A percentile compares a stretch with the other conserved stretches of the same genome.
Conservation (phyloP, 1,140 invertebrate genomes). For the Cotesia chilonis region DNA sequence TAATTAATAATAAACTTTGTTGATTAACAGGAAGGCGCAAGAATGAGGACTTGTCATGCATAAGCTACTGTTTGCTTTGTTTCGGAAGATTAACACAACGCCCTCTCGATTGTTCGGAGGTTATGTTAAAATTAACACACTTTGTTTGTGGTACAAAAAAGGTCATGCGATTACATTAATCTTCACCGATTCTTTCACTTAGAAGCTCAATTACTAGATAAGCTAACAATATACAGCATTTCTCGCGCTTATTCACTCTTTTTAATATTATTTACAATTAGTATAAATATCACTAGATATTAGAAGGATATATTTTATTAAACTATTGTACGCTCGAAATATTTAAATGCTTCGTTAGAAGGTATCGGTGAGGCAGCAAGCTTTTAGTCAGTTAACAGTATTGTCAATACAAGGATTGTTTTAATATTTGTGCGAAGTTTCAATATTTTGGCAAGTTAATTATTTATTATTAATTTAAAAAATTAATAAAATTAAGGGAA, state of each 20-base stretch:
- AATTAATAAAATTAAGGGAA: too few species aligned
- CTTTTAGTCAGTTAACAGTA: background rate
- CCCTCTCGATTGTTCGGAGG: too few species aligned
- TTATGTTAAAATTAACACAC: background rate
- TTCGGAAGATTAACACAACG: too few species aligned
- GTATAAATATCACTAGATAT: background rate
- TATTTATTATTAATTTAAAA: too few species aligned
- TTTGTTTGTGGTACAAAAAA: background rate
- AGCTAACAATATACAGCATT: constrained; percentile 35
- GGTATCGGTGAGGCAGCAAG: constrained; percentile 24
- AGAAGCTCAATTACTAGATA: background rate
- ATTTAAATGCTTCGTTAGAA: constrained; percentile 14
- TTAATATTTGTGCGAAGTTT: background rate
- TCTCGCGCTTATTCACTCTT: background rate
- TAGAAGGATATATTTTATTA: constrained; percentile 17
- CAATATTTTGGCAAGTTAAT: background rate
- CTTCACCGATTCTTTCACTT: constrained; percentile 30
- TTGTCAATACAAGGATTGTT: constrained; percentile 12
- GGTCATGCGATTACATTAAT: background rate
- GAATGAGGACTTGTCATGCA: too few species aligned
- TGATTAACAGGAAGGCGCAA: too few species aligned
- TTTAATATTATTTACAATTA: constrained; percentile 27
- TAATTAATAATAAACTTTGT: too few species aligned
- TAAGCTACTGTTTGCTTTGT: too few species aligned
- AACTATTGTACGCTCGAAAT: background rate